These are phyloP conservation scores for Rhinella marina DNA, from an alignment of 2,797 vertebrate species.

Conservation along the genomic window DNA sequence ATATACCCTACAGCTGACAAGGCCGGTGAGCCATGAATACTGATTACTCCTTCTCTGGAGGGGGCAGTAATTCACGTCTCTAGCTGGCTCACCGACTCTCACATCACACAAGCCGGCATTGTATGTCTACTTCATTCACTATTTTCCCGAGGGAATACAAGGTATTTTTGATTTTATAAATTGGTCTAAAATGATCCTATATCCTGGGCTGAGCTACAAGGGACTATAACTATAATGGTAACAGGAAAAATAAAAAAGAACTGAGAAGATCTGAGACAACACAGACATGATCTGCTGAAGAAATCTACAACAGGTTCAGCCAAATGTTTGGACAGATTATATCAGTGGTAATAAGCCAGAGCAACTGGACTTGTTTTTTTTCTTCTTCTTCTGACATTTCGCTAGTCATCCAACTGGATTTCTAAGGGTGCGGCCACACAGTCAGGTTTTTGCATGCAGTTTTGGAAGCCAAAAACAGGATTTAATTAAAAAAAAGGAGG, in stretches of 20 bases:
- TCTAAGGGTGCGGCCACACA: too few species aligned
- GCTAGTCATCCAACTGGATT: too few species aligned
- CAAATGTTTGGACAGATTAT: neutral
- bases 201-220: neutral
- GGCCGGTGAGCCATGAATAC: slow-evolving; percentile 51
- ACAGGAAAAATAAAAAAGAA: neutral
- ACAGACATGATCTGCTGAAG: neutral
- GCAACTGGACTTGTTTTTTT: too few species aligned
- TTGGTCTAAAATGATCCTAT: neutral
- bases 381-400: too few species aligned
- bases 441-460: too few species aligned
- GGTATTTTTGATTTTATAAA: neutral
- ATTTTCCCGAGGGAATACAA: slow-evolving; percentile 16
- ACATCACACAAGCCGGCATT: slow-evolving; percentile 34
- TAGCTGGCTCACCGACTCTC: neutral
- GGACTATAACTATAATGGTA: neutral
- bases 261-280: neutral
- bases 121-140: slow-evolving; percentile 20
- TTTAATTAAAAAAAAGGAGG: too few species aligned
- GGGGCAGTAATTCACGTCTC: slow-evolving; percentile 34
- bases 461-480: too few species aligned
- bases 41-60: slow-evolving; percentile 29
- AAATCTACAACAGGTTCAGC: neutral
- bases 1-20: slow-evolving; percentile 52
- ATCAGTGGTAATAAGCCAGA: neutral